Conservation (phyloP, 1,140 invertebrate genomes). For the Pseudomyrmex flavicornis region DNA sequence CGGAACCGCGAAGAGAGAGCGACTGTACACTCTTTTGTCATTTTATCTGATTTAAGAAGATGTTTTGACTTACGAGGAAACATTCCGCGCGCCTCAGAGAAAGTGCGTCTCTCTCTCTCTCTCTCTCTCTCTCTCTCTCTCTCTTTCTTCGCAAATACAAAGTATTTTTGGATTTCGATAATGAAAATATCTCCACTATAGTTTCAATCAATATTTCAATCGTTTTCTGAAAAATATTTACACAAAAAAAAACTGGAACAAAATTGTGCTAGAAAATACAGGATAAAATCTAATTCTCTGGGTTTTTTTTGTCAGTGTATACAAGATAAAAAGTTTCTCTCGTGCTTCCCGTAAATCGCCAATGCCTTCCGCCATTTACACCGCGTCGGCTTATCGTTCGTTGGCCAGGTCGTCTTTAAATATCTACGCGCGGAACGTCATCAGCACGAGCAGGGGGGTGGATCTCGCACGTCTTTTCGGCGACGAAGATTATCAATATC, state of each 20-base stretch:
- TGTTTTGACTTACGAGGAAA: constrained; percentile 46
- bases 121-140: not conserved
- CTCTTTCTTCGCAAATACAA: not conserved
- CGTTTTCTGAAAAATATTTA: not conserved
- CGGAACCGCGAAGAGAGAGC: constrained; percentile 17
- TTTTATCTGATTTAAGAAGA: constrained; percentile 36
- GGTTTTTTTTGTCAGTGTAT: not conserved
- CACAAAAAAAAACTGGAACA: not conserved
- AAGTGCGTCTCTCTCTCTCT: not conserved
- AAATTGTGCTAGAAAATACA: constrained; percentile 1
- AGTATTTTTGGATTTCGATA: constrained; percentile 4
- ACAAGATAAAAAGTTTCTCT: constrained; percentile 3
- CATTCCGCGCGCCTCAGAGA: not conserved
- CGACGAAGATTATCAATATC: constrained; percentile 81
- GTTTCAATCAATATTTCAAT: not conserved
- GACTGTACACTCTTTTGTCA: constrained; percentile 34
- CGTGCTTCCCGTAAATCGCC: constrained; percentile 35
- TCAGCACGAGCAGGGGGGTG: constrained; percentile 42
- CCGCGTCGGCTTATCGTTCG: constrained; percentile 63
- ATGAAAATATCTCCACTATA: constrained; percentile 15
- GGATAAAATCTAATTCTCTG: not conserved
- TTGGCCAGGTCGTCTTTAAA: constrained; percentile 68
- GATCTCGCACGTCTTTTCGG: constrained; percentile 64
- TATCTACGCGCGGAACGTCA: constrained; percentile 64
- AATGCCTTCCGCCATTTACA: constrained; percentile 67